phyloP scores from a whole-genome alignment of 2,888 invertebrate species.

The Platynereis dumerilii region DNA sequence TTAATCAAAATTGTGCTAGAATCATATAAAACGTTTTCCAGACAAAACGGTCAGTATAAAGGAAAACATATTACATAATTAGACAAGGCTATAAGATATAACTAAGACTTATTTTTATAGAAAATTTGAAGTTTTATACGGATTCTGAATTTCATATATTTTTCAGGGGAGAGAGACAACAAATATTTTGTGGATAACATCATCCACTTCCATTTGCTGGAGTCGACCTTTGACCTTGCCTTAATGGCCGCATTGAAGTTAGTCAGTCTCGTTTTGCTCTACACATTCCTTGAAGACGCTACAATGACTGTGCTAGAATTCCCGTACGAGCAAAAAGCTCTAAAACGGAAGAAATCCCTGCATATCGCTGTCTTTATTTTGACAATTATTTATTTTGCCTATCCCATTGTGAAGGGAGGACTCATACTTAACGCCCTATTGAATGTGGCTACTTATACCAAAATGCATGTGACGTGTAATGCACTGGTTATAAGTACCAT shows the following conservation, averaged over 20 bases:
- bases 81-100: too few relatives aligned
- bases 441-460: conserved; percentile 37
- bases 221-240: conserved; percentile 58
- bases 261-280: conserved; percentile 40
- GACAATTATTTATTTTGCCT: conserved; percentile 40
- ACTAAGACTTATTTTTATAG: too few relatives aligned
- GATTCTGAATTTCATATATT: too few relatives aligned
- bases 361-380: conserved; percentile 36
- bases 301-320: conserved; percentile 41
- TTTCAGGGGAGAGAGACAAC: conserved; percentile 48
- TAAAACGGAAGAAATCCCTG: conserved; percentile 30
- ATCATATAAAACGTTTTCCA: too few relatives aligned
- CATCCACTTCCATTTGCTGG: conserved; percentile 44
- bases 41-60: too few relatives aligned
- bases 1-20: too few relatives aligned
- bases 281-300: conserved; percentile 43
- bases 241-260: conserved; percentile 48
- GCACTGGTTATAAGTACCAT: conserved; percentile 47
- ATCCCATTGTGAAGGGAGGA: conserved; percentile 45
- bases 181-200: conserved; percentile 57
- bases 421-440: conserved; percentile 45
- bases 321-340: conserved; percentile 37
- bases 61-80: too few relatives aligned
- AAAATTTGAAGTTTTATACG: too few relatives aligned
- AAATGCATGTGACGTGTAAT: conserved; percentile 53